Evolutionary conservation across 2,888 invertebrate genomes (phyloP), one percentile per base, ranked within the genome.

Genomic region (Pterostichus madidus): DNA sequence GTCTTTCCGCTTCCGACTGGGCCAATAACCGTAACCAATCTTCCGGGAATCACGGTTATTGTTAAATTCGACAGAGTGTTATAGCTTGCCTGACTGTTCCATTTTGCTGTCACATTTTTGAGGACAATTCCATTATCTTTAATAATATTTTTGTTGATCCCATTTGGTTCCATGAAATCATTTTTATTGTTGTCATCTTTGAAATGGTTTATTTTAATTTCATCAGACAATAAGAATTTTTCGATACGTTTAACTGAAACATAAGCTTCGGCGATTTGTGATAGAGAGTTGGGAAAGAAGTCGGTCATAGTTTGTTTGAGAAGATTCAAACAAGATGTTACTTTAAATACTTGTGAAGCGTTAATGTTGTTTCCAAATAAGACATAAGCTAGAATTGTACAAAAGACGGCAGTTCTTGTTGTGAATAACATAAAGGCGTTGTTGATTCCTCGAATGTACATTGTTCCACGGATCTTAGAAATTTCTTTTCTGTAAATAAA

Each of bases 291-390:
- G 7, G 93, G 92, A 86, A 96, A 95, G 87, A 94, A 95, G 32
- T 95, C 91, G 46, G 94, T 94, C 93, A 96, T 93, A 1, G 94
- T 93, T 86, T 94, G 92, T 84, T 95, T 93, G 46, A 95, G 90
- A 49, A 95, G 93, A 86, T 95, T 95, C 90, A 94, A 95, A 86
- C 94, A 93, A 24, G 95, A 93, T 4, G 95, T 93, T 32, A 94
- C 91, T 59, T 95, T 93, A 88, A 95, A 95, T 0, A 95, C 94
- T 87, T 93, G 93, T 88, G 95, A 94, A 0, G 95, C 94, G 0
- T 93, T 93, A 84, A 96, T 92, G 0, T 89, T 88, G 85, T 93
- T 91, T 8, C 93, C 94, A 35, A 91, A 90, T 0, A 93, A 89
- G 64, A 94, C 92, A 86, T 93, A 94, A 0, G 93, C 88, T 15